Percentiles rank a stretch among this genome's conserved stretches.
These are phyloP conservation scores for Plusia festucae DNA, from an alignment of 2,888 invertebrate species.

Conservation along the genomic window DNA sequence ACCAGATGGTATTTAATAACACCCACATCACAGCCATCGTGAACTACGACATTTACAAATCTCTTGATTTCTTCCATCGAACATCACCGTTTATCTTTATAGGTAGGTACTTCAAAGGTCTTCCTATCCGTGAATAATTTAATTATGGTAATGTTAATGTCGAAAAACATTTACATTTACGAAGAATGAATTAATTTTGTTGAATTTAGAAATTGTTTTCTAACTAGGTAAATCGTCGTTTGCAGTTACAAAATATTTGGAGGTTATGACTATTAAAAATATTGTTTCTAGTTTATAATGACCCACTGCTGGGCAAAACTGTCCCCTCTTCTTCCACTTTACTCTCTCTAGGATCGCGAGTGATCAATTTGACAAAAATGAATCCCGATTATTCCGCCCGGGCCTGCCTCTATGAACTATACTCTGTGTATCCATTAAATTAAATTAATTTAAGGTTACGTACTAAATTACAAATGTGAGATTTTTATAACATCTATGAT, in stretches of 20 bases:
- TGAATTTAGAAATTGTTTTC: constrained; percentile 1
- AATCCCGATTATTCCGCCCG: too few relatives aligned
- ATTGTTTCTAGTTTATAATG: too few relatives aligned
- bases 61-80: constrained; percentile 42
- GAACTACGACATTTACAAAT: constrained; percentile 50
- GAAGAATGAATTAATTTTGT: constrained; percentile 38
- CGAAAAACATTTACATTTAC: constrained; percentile 31
- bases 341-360: too few relatives aligned
- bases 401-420: too few relatives aligned
- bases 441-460: not conserved
- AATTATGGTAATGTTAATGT: constrained; percentile 46
- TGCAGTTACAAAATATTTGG: constrained; percentile 8
- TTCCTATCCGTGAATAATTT: constrained; percentile 39
- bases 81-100: constrained; percentile 19
- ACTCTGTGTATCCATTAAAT: too few relatives aligned
- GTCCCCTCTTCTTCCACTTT: too few relatives aligned
- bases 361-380: too few relatives aligned
- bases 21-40: constrained; percentile 40
- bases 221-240: not conserved
- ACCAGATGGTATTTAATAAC: constrained; percentile 27
- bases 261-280: not conserved
- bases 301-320: too few relatives aligned
- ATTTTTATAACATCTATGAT: too few relatives aligned
- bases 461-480: too few relatives aligned
- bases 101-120: constrained; percentile 14